Conservation (phyloP, 2,888 invertebrate genomes). For the Cyaniris semiargus region DNA sequence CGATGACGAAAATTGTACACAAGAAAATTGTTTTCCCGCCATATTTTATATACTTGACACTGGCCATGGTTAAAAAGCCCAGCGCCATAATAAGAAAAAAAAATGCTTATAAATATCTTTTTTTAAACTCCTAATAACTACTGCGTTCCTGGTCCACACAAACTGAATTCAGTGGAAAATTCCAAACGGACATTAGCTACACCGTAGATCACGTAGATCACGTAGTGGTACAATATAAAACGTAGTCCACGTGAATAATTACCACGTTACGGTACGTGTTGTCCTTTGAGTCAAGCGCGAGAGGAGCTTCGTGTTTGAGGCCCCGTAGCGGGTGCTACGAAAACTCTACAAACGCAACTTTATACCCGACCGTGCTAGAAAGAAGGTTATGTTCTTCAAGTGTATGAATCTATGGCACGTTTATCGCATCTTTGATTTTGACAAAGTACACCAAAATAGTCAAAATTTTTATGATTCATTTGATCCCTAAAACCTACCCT, state of each 20-base stretch:
- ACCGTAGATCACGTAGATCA: neutral
- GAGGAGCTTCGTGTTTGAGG: neutral
- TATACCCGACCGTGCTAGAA: neutral
- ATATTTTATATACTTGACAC: too few species aligned
- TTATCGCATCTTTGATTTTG: neutral
- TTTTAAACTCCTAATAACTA: too few species aligned
- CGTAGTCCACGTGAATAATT: slow-evolving; percentile 16
- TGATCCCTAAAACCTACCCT: neutral
- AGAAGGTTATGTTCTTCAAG: too few species aligned
- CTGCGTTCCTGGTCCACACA: neutral
- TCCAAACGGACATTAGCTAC: neutral
- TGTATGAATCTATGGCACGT: neutral
- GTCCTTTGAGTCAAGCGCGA: neutral
- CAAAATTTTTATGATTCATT: neutral
- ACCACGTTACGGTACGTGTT: neutral
- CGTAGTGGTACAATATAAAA: slow-evolving; percentile 20
- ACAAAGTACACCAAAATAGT: too few species aligned
- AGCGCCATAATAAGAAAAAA: too few species aligned
- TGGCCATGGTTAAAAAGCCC: too few species aligned
- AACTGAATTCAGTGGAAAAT: neutral
- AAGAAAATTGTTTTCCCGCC: too few species aligned
- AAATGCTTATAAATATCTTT: too few species aligned
- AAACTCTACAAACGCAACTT: neutral
- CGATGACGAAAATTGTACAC: too few species aligned
- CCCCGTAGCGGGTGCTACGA: neutral